A percentile compares a stretch with the other conserved stretches of the same genome.
phyloP scores from a whole-genome alignment of 2,888 invertebrate species.

The Hydraecia micacea region DNA sequence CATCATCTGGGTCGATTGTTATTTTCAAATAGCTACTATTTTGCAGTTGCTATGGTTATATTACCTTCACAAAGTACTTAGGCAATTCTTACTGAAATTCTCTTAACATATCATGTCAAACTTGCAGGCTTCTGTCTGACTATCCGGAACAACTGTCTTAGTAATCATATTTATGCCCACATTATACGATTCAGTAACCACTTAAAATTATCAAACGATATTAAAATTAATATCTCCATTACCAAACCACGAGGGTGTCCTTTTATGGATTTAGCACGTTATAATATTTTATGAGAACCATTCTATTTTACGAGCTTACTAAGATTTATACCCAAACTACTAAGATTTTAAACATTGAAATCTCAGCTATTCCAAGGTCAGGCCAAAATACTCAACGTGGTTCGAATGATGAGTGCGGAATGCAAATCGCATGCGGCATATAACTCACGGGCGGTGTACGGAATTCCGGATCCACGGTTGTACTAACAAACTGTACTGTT shows the following conservation, averaged over 20 bases:
- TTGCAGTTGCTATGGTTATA: too few species aligned
- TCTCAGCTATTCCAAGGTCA: constrained; percentile 49
- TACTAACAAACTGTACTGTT: constrained; percentile 20
- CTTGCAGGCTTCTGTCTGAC: background rate
- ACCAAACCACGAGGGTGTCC: constrained; percentile 15
- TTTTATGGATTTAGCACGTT: constrained; percentile 50
- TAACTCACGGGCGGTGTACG: constrained; percentile 18
- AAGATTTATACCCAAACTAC: constrained; percentile 6
- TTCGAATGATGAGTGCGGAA: constrained; percentile 50
- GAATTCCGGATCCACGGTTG: constrained; percentile 9
- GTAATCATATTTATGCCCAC: background rate
- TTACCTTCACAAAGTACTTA: too few species aligned
- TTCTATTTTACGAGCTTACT: constrained; percentile 45
- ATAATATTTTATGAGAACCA: constrained; percentile 48
- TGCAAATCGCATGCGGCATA: constrained; percentile 40
- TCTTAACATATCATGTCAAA: background rate
- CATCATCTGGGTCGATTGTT: background rate
- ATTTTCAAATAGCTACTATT: background rate
- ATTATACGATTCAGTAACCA: constrained; percentile 6
- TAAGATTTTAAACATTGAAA: constrained; percentile 19
- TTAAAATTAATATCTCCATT: constrained; percentile 42
- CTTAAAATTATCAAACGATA: constrained; percentile 16
- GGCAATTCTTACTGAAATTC: background rate
- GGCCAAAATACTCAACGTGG: constrained; percentile 28
- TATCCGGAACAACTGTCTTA: background rate